Conservation (phyloP, 1,140 invertebrate species). For the Neodiprion pinetum region DNA sequence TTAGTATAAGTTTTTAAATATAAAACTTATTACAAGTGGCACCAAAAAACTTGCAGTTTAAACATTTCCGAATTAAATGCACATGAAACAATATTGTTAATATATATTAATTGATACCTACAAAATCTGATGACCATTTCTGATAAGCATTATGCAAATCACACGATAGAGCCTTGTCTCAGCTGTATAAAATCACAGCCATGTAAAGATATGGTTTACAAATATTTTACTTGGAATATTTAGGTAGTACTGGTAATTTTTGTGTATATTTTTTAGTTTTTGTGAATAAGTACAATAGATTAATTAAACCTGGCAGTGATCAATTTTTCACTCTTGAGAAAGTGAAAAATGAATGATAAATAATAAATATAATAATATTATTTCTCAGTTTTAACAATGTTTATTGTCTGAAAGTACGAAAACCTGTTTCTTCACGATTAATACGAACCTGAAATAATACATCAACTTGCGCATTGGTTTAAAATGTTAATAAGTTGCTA, state of each 20-base stretch:
- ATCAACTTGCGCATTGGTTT: background rate
- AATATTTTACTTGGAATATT: background rate
- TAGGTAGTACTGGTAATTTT: too few species aligned
- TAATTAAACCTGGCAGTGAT: too few species aligned
- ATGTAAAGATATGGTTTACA: background rate
- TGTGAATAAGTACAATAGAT: too few species aligned
- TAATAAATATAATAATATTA: too few species aligned
- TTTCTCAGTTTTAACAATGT: too few species aligned
- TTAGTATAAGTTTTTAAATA: slow-evolving; percentile 12
- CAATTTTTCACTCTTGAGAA: too few species aligned
- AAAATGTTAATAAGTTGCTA: slow-evolving; percentile 6
- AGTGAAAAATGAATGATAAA: too few species aligned
- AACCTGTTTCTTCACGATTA: background rate
- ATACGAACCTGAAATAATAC: background rate
- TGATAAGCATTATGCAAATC: too few species aligned
- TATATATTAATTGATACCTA: background rate
- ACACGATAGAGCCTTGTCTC: background rate
- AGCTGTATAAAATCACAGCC: background rate
- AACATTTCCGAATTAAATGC: background rate
- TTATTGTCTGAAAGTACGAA: too few species aligned
- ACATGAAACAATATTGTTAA: background rate
- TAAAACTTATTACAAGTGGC: slow-evolving; percentile 7
- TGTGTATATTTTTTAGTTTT: too few species aligned
- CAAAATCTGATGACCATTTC: background rate
- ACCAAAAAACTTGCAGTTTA: slow-evolving; percentile 7